Percentiles rank a stretch among this genome's conserved stretches.
These are phyloP conservation scores for Zaprionus inermis DNA, from an alignment of 1,140 invertebrate species.

Conservation along the genomic window DNA sequence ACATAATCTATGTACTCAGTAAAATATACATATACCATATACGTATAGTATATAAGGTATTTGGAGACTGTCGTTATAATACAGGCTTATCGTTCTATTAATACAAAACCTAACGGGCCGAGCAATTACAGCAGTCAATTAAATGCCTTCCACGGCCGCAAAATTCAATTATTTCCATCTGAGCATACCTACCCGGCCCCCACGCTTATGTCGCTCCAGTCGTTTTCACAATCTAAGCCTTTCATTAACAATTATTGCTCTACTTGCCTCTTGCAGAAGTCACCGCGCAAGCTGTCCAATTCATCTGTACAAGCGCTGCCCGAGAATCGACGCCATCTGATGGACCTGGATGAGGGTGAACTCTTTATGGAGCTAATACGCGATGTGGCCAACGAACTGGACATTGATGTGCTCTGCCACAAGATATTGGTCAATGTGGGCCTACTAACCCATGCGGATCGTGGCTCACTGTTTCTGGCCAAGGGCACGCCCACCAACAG, in stretches of 20 bases:
- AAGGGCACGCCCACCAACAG: conserved; percentile 90
- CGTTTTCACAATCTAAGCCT: conserved; percentile 42
- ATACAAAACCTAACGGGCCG: conserved; percentile 49
- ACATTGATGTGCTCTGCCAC: conserved; percentile 96
- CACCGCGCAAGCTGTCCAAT: conserved; percentile 85
- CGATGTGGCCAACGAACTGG: conserved; percentile 96
- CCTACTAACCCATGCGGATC: conserved; percentile 93
- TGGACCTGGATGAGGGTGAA: conserved; percentile 90
- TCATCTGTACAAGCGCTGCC: conserved; percentile 83
- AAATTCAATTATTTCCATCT: conserved; percentile 53
- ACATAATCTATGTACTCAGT: conserved; percentile 18
- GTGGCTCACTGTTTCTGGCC: conserved; percentile 94
- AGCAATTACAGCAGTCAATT: conserved; percentile 58
- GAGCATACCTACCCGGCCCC: neutral
- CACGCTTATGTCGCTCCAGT: neutral
- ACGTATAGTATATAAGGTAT: neutral
- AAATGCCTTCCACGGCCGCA: conserved; percentile 27
- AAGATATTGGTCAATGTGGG: conserved; percentile 97
- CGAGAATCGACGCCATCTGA: conserved; percentile 86
- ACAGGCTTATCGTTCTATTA: conserved; percentile 61
- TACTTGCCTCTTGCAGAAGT: conserved; percentile 79
- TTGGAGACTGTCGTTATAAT: conserved; percentile 16
- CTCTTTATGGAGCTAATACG: conserved; percentile 96
- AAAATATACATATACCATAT: neutral
- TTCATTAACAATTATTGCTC: conserved; percentile 62